Base-by-base conservation (phyloP, 2,888 invertebrate species). In the Agapostemon virescens region DNA sequence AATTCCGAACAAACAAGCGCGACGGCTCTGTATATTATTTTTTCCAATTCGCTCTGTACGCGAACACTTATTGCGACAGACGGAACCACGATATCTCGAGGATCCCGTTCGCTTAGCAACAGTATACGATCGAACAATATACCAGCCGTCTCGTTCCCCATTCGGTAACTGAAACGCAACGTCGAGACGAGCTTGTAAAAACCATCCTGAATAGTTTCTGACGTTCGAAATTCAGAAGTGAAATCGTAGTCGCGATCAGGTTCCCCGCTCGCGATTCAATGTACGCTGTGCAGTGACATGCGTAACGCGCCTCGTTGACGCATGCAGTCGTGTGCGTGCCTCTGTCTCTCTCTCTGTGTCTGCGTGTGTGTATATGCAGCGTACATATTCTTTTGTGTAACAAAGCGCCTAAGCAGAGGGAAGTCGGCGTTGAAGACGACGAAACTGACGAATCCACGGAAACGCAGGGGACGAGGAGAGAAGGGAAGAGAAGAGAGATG, bases 201-300 rank as follows among this genome's bases (percentile, higher is more conserved):
- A 33, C 20, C n/a, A 2, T 64, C 63, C 38, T 17, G 58, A 58
- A 30, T 7, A 58, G 58, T 49, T 52, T 64, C 40, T 68, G 40
- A 36, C 69, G 49, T 20, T 33, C n/a, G n/a, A 63, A 63, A 63
- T 63, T 40, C 38, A 26, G 15, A 40, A 30, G 20, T 20, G 26
- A 67, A 67, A 42, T 30, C 42, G 42, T 30, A 13, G 64, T 55
- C 30, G 26, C 17, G 45, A 70, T 55, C 33, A 70, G 64, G 58
- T 40, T 63, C 40, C 42, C 9, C 20, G 26, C 11, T 26, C 30
- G 67, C 20, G 64, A 64, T 38, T 64, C 38, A 67, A 67, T 38
- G 42, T 20, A 30, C 26, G 38, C 42, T 26, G 30, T 30, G 67
- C 42, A 42, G 26, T 67, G 42, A 42, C 67, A 42, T 42, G 38